Evolutionary conservation across 2,113 vertebrate genomes (phyloP).

Genomic region (Gnathonemus longibarbis): DNA sequence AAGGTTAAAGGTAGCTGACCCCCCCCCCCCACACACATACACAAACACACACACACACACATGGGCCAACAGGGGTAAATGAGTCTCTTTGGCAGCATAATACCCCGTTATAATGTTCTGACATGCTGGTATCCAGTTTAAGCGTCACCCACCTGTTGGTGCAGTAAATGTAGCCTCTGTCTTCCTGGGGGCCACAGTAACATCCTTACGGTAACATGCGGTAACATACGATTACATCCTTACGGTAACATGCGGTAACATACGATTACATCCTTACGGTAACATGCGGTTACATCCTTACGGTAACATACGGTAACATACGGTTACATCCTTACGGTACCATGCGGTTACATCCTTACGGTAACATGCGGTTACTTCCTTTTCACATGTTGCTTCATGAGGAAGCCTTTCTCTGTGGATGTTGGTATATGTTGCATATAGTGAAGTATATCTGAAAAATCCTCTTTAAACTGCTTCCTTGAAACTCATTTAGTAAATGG

Average conservation of each 20-base stretch:
- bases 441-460: not conserved
- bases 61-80: not conserved
- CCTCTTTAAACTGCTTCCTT: not conserved
- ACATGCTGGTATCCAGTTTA: not conserved
- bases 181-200: not conserved
- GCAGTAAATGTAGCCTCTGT: not conserved
- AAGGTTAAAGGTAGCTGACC: constrained; percentile 77
- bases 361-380: not conserved
- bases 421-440: not conserved
- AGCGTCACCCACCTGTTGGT: not conserved
- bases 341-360: too few relatives aligned
- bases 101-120: not conserved
- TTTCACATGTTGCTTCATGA: not conserved
- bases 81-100: not conserved
- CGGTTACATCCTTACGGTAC: too few relatives aligned
- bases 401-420: not conserved
- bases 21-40: not conserved
- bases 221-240: too few relatives aligned
- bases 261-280: too few relatives aligned
- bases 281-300: too few relatives aligned
- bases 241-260: too few relatives aligned
- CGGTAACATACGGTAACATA: too few relatives aligned
- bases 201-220: too few relatives aligned
- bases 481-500: not conserved
- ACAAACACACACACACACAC: not conserved